Base-by-base conservation (phyloP, 2,888 invertebrate species). In the Acanthosepion lycidas region DNA sequence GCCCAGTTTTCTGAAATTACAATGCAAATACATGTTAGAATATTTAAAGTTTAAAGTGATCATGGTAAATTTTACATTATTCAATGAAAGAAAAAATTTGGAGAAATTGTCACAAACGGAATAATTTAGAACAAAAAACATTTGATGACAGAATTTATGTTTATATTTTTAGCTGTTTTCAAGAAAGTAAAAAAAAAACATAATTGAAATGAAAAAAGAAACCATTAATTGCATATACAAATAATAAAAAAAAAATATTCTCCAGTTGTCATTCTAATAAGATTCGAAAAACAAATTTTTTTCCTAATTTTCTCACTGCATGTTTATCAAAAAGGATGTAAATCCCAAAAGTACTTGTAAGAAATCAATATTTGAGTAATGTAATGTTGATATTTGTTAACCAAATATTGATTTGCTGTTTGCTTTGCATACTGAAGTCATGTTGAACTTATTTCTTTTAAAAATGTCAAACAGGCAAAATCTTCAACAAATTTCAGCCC, bases 241-340 rank as follows among this genome's bases (percentile, higher is more conserved):
- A 78, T 78, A 78, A 55, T 18, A 18, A 18, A 55, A 55, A 33
- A 33, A 20, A 15, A 55, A 18, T 18, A 55, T 55, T n/a, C 8
- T 64, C 8, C n/a, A 6, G 8, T 28, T n/a, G 28, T n/a, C n/a
- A 3, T 28, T 78, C 2, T 18, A n/a, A 78, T 78, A n/a, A 15
- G 12, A 78, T 26, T 26, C 20, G 26, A 64, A 64, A 64, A 23
- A 28, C n/a, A n/a, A 12, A 78, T n/a, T 78, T 78, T n/a, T 78
- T 64, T 64, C 0, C 64, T 64, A 8, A 64, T 26, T 64, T 26
- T 78, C n/a, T n/a, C 55, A 55, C 20, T 1, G 28, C 78, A 78
- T 78, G 78, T 78, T 78, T 78, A n/a, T 78, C 28, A 78, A 78
- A 78, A 78, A n/a, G 78, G n/a, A n/a, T 78, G 78, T 78, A 78